Evolutionary conservation across 2,797 vertebrate species (phyloP).

Genomic region (Mastacembelus armatus): DNA sequence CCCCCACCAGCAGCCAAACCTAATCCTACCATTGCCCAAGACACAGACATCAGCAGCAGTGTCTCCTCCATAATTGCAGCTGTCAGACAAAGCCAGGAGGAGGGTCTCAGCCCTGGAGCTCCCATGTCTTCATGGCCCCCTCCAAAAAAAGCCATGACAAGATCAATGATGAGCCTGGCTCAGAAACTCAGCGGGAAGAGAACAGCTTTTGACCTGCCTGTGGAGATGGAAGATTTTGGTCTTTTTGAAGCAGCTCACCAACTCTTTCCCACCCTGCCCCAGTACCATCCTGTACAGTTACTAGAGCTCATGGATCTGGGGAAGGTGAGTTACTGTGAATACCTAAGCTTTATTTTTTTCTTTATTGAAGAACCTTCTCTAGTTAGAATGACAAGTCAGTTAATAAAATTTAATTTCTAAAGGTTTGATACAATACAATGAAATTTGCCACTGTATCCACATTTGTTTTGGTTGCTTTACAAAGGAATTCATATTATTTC

Average conservation of each 20-base stretch:
- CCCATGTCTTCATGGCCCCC: conserved; percentile 71
- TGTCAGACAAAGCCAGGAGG: conserved; percentile 88
- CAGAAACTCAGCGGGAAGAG: conserved; percentile 96
- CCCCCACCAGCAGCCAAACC: conserved; percentile 83
- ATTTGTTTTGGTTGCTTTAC: neutral
- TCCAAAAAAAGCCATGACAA: conserved; percentile 88
- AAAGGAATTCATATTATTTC: neutral
- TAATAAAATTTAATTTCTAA: neutral
- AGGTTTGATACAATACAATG: neutral
- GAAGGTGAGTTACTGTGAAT: conserved; percentile 74
- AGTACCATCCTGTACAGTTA: conserved; percentile 97
- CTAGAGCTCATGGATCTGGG: conserved; percentile 98
- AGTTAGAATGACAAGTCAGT: neutral
- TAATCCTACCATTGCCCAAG: conserved; percentile 65
- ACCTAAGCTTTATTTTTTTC: neutral
- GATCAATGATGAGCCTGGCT: conserved; percentile 96
- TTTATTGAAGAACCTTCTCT: neutral
- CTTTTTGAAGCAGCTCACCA: conserved; percentile 97
- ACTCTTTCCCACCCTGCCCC: conserved; percentile 94
- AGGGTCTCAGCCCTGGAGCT: conserved; percentile 67
- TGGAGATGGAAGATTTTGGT: conserved; percentile 94
- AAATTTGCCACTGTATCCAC: neutral
- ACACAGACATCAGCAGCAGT: conserved; percentile 87
- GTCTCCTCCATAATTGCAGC: conserved; percentile 87
- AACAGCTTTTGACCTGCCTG: conserved; percentile 89